These are phyloP conservation scores for Parnassius smintheus DNA, from an alignment of 2,888 invertebrate genomes.

Conservation along the genomic window DNA sequence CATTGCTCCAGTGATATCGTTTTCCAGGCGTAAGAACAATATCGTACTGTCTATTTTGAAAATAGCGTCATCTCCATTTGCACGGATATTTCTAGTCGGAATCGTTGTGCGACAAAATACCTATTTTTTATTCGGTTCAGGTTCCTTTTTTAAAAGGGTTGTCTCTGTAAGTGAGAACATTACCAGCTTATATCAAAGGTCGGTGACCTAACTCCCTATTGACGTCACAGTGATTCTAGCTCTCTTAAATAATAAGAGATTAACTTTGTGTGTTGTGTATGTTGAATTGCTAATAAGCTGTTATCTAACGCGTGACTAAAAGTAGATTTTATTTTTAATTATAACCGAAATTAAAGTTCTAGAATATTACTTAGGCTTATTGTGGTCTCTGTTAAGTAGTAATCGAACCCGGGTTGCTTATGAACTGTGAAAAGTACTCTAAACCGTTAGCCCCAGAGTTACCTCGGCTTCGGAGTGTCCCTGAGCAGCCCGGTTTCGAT, in stretches of 20 bases:
- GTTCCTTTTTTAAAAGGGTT: constrained; percentile 21
- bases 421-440: too few relatives aligned
- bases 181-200: constrained; percentile 5
- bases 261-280: constrained; percentile 1
- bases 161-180: constrained; percentile 22
- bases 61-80: constrained; percentile 4
- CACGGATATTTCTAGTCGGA: constrained; percentile 3
- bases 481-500: too few relatives aligned
- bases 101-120: constrained; percentile 3
- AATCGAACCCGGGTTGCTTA: too few relatives aligned
- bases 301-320: too few relatives aligned
- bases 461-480: too few relatives aligned
- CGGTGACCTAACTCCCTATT: constrained; percentile 14
- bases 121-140: constrained; percentile 20
- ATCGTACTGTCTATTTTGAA: constrained; percentile 5
- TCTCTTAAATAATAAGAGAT: neutral
- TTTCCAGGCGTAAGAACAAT: constrained; percentile 11
- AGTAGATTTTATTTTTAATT: too few relatives aligned
- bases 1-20: neutral
- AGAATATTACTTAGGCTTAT: too few relatives aligned
- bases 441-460: too few relatives aligned
- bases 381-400: too few relatives aligned
- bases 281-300: constrained; percentile 6
- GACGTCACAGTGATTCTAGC: constrained; percentile 19
- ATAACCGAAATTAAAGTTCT: too few relatives aligned